Evolutionary conservation across 2,888 invertebrate species (phyloP), one percentile per base, ranked within the genome.

Genomic region (Plebejus melissa): DNA sequence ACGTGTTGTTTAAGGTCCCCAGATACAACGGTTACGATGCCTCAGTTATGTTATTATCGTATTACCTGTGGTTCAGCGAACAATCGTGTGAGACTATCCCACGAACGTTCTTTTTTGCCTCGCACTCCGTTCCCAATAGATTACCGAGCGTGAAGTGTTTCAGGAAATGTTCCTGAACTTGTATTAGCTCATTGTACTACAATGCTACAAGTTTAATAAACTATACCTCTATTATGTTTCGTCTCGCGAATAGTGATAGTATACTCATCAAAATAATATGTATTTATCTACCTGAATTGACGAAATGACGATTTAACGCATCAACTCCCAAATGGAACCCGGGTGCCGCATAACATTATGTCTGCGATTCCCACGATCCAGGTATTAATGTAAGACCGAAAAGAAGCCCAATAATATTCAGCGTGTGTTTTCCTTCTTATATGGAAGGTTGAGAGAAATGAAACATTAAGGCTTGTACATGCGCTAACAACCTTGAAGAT

Each of bases 11-110:
- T 65, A 65, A 79, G 75, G 76, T 77, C 79, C 75, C 76, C 77
- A 78, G 72, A 74, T 76, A 77, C 75, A 79, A 80, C 80, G 76
- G 79, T 80, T 79, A 76, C 72, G 50, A 72, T 54, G 50, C 72
- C 54, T 32, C 76, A 74, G 74, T 74, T 57, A 74, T 76, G 74
- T 75, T 77, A 78, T 78, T 78, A 77, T 75, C 76, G 71, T 76
- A 77, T 77, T 77, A 78, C 76, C 76, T 74, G 46, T 77, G 70
- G 50, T 76, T 76, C 74, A 70, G 57, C 54, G 72, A 72, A 76
- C 75, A 76, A 74, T 75, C 74, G 58, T 77, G 72, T 28, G 54
- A 72, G 70, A 75, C 54, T 76, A 77, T 79, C 78, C 78, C 79
- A 79, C 79, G 78, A 74, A 75, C 69, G 69, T 74, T 69, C 58